Base-by-base conservation (phyloP, 2,113 vertebrate genomes). In the Sander lucioperca region DNA sequence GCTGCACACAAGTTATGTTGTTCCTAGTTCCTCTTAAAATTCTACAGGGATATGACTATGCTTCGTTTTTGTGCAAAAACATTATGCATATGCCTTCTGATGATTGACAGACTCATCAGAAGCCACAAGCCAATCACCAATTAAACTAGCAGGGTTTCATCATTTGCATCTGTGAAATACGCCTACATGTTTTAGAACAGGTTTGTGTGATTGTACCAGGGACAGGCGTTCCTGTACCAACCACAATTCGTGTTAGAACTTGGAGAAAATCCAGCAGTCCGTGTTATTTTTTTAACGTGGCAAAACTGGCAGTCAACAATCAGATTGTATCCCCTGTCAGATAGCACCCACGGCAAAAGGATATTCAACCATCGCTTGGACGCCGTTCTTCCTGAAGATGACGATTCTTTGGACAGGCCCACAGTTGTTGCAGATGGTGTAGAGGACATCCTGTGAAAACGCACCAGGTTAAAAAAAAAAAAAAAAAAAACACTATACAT, bases 351-450 rank as follows among this genome's bases (percentile, higher is more conserved):
- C 1, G 1, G 2, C 2, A 51, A 87, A 97, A 99, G 97, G 98
- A 98, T 99, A 99, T 98, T 99, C 98, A 86, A 99, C 97, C 98
- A 99, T 99, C 8, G 98, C 97, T 90, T 99, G 98, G 13, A 99
- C 97, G 0, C 98, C 98, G n/a, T 99, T 99, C 88, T 99, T 99
- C 80, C 97, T 91, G 93, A 99, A 99, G 92, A 99, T 99, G 54
- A 99, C 97, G 1, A 99, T 98, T 86, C 98, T 95, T 92, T 99
- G 97, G 18, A 99, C 98, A 0, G 97, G 97, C 1, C 97, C 98
- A 2, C 97, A 99, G 67, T 98, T 98, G 87, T 99, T 99, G 91
- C 97, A 99, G 88, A 99, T 99, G 2, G 98, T 99, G 87, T 98
- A 99, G 5, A 99, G 95, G 51, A 99, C 98, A 33, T 99, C 98